A percentile compares a stretch with the other conserved stretches of the same genome.
Evolutionary conservation across 2,888 invertebrate genomes (phyloP).

Genomic region (Ischnus inquisitorius): DNA sequence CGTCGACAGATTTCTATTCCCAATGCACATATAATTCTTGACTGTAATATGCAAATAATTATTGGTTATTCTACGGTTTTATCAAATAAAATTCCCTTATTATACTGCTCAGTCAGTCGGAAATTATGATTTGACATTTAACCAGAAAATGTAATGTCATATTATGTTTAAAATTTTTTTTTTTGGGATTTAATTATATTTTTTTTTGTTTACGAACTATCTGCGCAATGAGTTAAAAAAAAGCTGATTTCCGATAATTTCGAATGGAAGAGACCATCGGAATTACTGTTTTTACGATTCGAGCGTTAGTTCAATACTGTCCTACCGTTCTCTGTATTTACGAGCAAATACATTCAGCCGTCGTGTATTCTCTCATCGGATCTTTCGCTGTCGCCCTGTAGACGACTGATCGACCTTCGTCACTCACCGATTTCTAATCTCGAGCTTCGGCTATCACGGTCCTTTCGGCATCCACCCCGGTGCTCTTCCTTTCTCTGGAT

Average conservation of each 20-base stretch:
- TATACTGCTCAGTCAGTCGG: no score
- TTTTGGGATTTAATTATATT: background rate
- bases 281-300: background rate
- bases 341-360: background rate
- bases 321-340: background rate
- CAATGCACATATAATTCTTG: no score
- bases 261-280: background rate
- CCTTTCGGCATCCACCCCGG: background rate
- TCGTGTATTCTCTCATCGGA: background rate
- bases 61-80: no score
- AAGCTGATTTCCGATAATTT: background rate
- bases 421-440: slow-evolving; percentile 33
- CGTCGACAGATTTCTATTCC: no score
- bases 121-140: no score
- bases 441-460: slow-evolving; percentile 1
- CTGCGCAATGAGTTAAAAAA: background rate
- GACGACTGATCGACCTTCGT: slow-evolving; percentile 42
- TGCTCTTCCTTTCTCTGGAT: background rate
- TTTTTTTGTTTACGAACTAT: background rate
- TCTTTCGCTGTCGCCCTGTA: slow-evolving; percentile 17
- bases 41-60: no score
- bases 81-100: no score
- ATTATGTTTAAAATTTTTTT: no score
- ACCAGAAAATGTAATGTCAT: no score
- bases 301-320: background rate